Base-by-base conservation (phyloP, 1,140 invertebrate genomes). In the Sarcophaga peregrina region DNA sequence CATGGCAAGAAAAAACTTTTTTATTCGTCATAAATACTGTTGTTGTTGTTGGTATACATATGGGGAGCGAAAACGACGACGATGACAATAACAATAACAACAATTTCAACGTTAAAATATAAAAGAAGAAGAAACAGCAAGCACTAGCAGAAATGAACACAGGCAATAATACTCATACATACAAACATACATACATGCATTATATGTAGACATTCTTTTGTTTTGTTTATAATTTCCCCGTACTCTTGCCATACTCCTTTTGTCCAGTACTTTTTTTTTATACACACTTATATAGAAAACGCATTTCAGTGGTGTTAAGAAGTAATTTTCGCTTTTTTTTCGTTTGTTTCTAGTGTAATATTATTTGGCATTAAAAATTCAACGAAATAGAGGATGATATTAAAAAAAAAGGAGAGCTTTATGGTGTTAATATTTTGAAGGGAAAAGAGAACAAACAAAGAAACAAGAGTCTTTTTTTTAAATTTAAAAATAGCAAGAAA, bases 291-390 rank as follows among this genome's bases (percentile, higher is more conserved):
- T 68, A 68, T 68, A 68, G 62, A 68, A 68, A 68, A 68, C 62
- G 62, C 62, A 68, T 68, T 68, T 68, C 17, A 68, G 62, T n/a
- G 62, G 50, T 52, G 17, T 68, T 20, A 20, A 68, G 9, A 68
- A 68, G 62, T 20, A 68, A 68, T 68, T 68, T 68, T 68, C 62
- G 62, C 62, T 68, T 68, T 68, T 68, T 68, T 68, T 62, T 37
- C 4, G 25, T 37, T 37, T 37, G 4, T 37, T 37, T 62, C 62
- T 68, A 68, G 17, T 68, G 54, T 62, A 62, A 62, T 62, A 15
- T 15, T 15, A 62, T 15, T 58, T 1, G 54, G n/a, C 15, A 25
- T 20, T 20, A 62, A 62, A 62, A 62, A n/a, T 8, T 17, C 25
- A 37, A 37, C 25, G n/a, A n/a, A n/a, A n/a, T 9, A 68, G 62